phyloP scores from a whole-genome alignment of 2,797 vertebrate genomes.

The Scyliorhinus canicula region DNA sequence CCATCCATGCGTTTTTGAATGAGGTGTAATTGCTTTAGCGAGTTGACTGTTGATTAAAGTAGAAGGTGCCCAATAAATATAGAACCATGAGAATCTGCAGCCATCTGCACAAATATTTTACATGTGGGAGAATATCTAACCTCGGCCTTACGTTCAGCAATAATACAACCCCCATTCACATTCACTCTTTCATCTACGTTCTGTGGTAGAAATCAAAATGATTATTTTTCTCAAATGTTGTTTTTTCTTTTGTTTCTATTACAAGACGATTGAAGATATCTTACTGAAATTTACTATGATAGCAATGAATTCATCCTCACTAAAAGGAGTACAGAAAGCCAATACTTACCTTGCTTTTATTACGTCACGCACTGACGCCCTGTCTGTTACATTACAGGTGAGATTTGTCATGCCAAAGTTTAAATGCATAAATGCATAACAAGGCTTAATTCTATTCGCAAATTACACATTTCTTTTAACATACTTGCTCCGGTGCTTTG shows the following conservation, averaged over 20 bases:
- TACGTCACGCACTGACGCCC: neutral
- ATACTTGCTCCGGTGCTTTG: neutral
- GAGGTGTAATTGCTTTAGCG: neutral
- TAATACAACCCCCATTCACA: neutral
- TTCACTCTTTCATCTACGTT: neutral
- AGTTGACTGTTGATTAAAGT: neutral
- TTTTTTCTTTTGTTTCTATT: neutral
- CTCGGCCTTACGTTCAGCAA: too few species aligned
- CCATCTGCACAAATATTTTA: too few species aligned
- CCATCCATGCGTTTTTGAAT: neutral
- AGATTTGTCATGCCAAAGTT: neutral
- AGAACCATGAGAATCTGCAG: too few species aligned
- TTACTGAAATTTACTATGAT: neutral
- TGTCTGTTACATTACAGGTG: conserved; percentile 1
- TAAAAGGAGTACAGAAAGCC: neutral
- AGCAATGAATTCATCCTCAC: neutral
- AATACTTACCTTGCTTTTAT: neutral
- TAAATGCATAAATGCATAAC: neutral
- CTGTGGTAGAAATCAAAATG: neutral
- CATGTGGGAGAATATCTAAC: neutral
- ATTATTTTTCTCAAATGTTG: neutral
- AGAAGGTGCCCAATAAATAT: too few species aligned
- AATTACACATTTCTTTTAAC: neutral
- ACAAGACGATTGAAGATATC: neutral
- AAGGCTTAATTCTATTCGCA: neutral